Base-by-base conservation (phyloP, 2,797 vertebrate species). In the Siniperca scherzeri region DNA sequence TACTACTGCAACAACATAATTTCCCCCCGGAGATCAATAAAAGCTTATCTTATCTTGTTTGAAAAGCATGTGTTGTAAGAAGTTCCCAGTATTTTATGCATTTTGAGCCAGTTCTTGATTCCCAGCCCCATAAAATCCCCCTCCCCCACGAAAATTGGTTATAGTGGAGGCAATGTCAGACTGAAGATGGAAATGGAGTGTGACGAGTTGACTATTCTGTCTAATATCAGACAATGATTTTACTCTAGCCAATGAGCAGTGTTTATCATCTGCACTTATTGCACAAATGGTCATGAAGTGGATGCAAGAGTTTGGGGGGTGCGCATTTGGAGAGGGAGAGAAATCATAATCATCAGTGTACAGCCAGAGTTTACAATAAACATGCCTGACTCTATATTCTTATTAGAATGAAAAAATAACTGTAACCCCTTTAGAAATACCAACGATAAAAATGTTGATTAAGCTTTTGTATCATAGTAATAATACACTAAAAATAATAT, bases 401-500 rank as follows among this genome's bases (percentile, higher is more conserved):
- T 17, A 48, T 48, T 46, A 36, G 4, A 17, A 38, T 12, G 4
- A n/a, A 36, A n/a, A n/a, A n/a, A 3, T 12, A 30, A 21, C 19
- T 16, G 36, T 19, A n/a, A 33, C 25, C 48, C 1, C 25, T 70
- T 75, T n/a, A 25, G 13, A 70, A 70, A 55, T 14, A 0, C 9
- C 1, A 30, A 27, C 53, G 38, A 36, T 71, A 46, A 14, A 71
- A 64, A 38, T 7, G 14, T 33, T 44, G 10, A 33, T 67, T 33
- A 46, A 44, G 40, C 36, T 17, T 46, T 30, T 72, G 11, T 38
- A 13, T 66, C 17, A 10, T 11, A 46, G 36, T 42, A 42, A 56
- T 56, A 33, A 70, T 46, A 67, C 38, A 33, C 30, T 67, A 19
- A 73, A 57, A 57, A 36, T 70, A 1, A 40, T 30, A 66, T 74